These are phyloP conservation scores for Xylocopa sonorina DNA, from an alignment of 1,140 invertebrate genomes.

Conservation along the genomic window DNA sequence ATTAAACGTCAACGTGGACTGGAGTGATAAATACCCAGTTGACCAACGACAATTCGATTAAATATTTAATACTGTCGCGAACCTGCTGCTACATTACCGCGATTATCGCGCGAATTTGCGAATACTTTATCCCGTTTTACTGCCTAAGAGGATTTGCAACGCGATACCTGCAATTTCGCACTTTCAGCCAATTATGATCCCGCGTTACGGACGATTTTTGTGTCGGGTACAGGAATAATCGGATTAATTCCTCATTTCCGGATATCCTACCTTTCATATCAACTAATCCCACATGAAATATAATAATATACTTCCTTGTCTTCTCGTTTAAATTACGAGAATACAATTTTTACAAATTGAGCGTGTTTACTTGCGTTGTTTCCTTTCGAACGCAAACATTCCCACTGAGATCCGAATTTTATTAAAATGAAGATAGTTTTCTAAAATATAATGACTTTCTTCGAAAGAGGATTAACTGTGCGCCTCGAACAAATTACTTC, in stretches of 20 bases:
- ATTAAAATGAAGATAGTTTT: no score
- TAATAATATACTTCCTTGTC: no score
- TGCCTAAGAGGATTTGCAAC: slow-evolving; percentile 18
- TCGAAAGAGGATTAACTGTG: no score
- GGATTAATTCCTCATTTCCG: neutral
- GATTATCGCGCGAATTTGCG: slow-evolving; percentile 41
- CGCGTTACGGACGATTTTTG: neutral
- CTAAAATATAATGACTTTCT: no score
- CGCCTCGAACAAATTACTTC: neutral
- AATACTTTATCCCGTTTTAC: slow-evolving; percentile 9
- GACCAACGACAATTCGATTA: slow-evolving; percentile 55
- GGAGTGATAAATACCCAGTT: slow-evolving; percentile 32
- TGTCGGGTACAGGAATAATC: neutral
- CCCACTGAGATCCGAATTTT: no score
- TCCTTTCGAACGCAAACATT: no score
- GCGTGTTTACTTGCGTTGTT: no score
- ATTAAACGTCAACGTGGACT: slow-evolving; percentile 52
- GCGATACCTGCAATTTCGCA: neutral
- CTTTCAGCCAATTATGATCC: slow-evolving; percentile 1
- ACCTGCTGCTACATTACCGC: slow-evolving; percentile 42
- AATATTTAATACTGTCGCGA: slow-evolving; percentile 49
- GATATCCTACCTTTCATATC: neutral
- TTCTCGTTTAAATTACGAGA: no score
- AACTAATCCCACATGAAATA: no score
- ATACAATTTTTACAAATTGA: no score